Percentiles rank a stretch among this genome's conserved stretches.
Evolutionary conservation across 2,113 vertebrate species (phyloP).

Genomic region (Isurus oxyrinchus): DNA sequence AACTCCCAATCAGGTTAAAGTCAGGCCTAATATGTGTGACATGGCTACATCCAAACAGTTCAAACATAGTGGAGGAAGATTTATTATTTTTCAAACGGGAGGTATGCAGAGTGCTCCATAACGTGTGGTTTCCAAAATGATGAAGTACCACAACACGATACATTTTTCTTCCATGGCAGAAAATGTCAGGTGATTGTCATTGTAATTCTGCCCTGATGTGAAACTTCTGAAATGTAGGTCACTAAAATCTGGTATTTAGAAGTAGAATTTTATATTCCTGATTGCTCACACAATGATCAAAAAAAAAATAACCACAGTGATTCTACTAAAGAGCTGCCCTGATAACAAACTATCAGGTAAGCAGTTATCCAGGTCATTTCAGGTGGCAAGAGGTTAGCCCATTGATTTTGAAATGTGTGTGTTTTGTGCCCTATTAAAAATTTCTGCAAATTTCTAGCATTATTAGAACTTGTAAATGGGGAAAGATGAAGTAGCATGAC

Average conservation of each 20-base stretch:
- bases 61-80: not conserved
- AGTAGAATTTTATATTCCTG: not conserved
- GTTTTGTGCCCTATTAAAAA: not conserved
- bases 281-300: not conserved
- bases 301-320: not conserved
- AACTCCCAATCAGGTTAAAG: not conserved
- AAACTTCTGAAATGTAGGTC: not conserved
- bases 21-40: not conserved
- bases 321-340: not conserved
- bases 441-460: not conserved
- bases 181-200: not conserved
- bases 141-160: not conserved
- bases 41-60: not conserved
- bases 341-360: too few relatives aligned
- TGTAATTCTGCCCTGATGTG: not conserved
- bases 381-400: not conserved
- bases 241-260: not conserved
- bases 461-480: not conserved
- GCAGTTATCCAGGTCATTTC: not conserved
- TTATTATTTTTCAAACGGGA: conserved; percentile 6
- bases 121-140: not conserved
- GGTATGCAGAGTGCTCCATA: not conserved
- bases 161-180: not conserved
- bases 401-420: not conserved
- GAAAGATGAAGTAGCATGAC: not conserved